These are phyloP conservation scores for Aphelenchoides besseyi DNA, from an alignment of 1,140 invertebrate species.

Conservation along the genomic window DNA sequence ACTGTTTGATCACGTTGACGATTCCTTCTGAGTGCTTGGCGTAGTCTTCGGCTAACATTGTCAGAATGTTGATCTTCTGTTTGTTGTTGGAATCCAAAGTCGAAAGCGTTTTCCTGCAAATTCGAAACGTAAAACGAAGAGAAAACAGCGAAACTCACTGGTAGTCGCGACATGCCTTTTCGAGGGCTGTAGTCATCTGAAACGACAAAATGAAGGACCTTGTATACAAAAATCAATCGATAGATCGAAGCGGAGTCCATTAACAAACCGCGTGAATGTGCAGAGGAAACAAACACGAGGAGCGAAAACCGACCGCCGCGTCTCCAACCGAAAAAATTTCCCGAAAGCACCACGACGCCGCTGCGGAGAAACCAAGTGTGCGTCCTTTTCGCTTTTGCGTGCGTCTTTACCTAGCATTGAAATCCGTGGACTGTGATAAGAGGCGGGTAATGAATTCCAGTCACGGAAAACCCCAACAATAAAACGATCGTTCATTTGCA, in stretches of 20 bases:
- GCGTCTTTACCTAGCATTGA: too few species aligned
- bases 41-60: constrained; percentile 92
- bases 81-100: constrained; percentile 91
- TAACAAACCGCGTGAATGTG: background rate
- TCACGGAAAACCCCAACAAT: too few species aligned
- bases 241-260: background rate
- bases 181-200: background rate
- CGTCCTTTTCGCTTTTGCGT: too few species aligned
- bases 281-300: too few species aligned
- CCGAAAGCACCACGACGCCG: background rate
- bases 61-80: constrained; percentile 89
- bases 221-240: background rate
- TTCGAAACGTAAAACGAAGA: background rate
- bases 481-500: too few species aligned
- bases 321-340: background rate
- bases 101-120: constrained; percentile 66
- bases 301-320: too few species aligned
- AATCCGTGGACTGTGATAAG: too few species aligned
- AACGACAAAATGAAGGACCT: background rate
- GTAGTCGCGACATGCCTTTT: background rate
- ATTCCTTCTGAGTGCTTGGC: constrained; percentile 78
- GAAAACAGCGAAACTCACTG: background rate
- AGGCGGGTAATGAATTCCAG: too few species aligned
- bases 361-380: too few species aligned
- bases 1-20: constrained; percentile 84